Evolutionary conservation across 2,888 invertebrate species (phyloP).

Genomic region (Stenolophus ochropezus): DNA sequence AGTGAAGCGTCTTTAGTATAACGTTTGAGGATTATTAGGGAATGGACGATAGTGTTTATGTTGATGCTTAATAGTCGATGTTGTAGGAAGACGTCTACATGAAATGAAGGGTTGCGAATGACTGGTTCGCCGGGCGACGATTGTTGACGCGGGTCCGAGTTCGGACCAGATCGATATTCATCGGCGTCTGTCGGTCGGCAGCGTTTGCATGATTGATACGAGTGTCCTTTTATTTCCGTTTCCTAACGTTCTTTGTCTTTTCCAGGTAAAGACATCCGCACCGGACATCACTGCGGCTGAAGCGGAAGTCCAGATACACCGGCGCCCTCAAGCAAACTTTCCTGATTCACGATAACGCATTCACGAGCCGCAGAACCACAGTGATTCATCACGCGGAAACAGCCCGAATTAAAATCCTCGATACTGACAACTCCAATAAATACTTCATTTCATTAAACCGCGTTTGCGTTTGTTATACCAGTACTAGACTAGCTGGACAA

Average conservation of each 20-base stretch:
- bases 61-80: too few relatives aligned
- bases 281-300: conserved; percentile 11
- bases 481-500: too few relatives aligned
- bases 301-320: conserved; percentile 2
- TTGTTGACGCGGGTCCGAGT: neutral
- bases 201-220: conserved; percentile 44
- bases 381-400: conserved; percentile 18
- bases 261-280: conserved; percentile 46
- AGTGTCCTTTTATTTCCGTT: conserved; percentile 43
- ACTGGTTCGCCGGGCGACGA: neutral
- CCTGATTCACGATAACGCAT: conserved; percentile 11
- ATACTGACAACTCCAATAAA: conserved; percentile 5
- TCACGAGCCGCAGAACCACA: neutral
- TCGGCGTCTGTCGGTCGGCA: conserved; percentile 22
- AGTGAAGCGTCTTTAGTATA: too few relatives aligned
- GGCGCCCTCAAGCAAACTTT: conserved; percentile 8
- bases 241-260: conserved; percentile 48
- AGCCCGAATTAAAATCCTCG: neutral
- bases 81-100: neutral
- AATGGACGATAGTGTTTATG: too few relatives aligned
- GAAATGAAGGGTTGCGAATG: neutral
- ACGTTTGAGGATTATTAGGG: too few relatives aligned
- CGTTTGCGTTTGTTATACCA: too few relatives aligned
- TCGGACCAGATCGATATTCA: conserved; percentile 42
- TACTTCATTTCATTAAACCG: neutral